Evolutionary conservation across 2,797 vertebrate genomes (phyloP).

Genomic region (Chromobotia macracanthus): DNA sequence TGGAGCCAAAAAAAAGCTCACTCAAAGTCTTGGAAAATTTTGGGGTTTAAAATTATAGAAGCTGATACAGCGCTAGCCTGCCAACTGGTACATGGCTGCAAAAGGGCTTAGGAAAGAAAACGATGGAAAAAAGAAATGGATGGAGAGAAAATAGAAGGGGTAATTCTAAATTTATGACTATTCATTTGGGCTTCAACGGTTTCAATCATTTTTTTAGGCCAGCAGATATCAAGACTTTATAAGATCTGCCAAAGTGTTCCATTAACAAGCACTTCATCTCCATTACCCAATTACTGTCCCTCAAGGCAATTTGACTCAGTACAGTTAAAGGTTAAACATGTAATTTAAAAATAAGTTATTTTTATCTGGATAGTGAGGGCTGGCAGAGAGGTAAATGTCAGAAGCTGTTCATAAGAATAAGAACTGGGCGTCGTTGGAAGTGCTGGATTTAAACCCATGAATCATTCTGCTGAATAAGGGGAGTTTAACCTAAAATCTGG

Average conservation of each 20-base stretch:
- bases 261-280: conserved; percentile 49
- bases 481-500: conserved; percentile 46
- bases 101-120: conserved; percentile 25
- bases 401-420: conserved; percentile 25
- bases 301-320: conserved; percentile 27
- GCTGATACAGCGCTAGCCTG: conserved; percentile 35
- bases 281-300: conserved; percentile 42
- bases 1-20: conserved; percentile 50
- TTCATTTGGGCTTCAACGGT: conserved; percentile 52
- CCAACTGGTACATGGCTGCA: conserved; percentile 39
- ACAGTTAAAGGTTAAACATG: conserved; percentile 46
- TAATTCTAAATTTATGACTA: conserved; percentile 23
- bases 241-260: conserved; percentile 45
- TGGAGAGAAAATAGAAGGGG: conserved; percentile 30
- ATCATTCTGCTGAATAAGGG: conserved; percentile 48
- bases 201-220: conserved; percentile 30
- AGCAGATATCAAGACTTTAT: conserved; percentile 46
- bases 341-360: conserved; percentile 61
- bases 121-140: not conserved
- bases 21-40: conserved; percentile 48
- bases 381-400: conserved; percentile 55
- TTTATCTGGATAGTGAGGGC: conserved; percentile 28
- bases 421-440: not conserved
- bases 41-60: conserved; percentile 30
- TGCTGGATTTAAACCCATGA: conserved; percentile 44